phyloP scores from a whole-genome alignment of 2,888 invertebrate species.

The Diarsia dahlii region DNA sequence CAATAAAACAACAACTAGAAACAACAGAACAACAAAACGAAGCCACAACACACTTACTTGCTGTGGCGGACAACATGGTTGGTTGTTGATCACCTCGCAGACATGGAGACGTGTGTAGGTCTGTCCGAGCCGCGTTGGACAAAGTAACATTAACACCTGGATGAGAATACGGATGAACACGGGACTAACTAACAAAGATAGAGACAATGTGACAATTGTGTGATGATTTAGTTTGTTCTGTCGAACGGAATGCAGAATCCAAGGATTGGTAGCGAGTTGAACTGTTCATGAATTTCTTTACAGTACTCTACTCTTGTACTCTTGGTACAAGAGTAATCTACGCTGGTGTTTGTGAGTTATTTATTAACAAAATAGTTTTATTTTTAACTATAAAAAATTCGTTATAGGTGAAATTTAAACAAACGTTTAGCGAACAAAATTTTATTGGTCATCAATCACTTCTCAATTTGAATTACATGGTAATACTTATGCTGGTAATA shows the following conservation, averaged over 20 bases:
- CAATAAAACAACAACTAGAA: slow-evolving; percentile 28
- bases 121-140: slow-evolving; percentile 91
- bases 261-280: neutral
- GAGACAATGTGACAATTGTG: slow-evolving; percentile 51
- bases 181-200: slow-evolving; percentile 16
- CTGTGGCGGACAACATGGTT: slow-evolving; percentile 95
- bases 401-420: neutral
- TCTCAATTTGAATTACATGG: neutral
- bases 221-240: neutral
- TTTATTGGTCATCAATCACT: neutral
- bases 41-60: slow-evolving; percentile 82
- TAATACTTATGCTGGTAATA: too few species aligned
- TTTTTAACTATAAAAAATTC: neutral
- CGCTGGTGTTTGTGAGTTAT: too few species aligned
- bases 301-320: too few species aligned
- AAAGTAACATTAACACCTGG: slow-evolving; percentile 85
- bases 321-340: too few species aligned
- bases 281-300: neutral
- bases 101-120: slow-evolving; percentile 97
- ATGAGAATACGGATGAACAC: slow-evolving; percentile 65
- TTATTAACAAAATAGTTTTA: too few species aligned
- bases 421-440: neutral
- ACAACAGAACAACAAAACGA: slow-evolving; percentile 53
- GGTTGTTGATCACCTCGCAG: slow-evolving; percentile 96
- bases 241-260: neutral